Evolutionary conservation across 2,113 vertebrate genomes (phyloP).

Genomic region (Alouatta palliata): DNA sequence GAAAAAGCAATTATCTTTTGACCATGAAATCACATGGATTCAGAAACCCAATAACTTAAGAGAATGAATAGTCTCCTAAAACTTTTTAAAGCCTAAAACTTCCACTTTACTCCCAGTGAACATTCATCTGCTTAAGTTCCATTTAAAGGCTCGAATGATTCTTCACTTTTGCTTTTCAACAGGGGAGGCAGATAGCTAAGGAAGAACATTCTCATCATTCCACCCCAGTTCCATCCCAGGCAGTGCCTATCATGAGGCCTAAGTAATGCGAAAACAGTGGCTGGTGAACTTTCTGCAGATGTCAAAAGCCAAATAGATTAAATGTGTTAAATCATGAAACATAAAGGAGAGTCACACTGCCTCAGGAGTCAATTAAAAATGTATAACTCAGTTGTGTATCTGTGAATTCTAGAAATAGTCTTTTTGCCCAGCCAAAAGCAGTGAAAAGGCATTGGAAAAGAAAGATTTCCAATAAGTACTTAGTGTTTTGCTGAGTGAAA

Average conservation of each 20-base stretch:
- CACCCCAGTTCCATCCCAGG: neutral
- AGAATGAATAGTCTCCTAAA: neutral
- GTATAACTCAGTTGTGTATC: neutral
- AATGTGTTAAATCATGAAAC: slow-evolving; percentile 45
- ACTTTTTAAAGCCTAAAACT: neutral
- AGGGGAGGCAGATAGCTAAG: neutral
- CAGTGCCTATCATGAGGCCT: neutral
- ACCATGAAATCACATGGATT: neutral
- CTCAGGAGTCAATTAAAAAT: slow-evolving; percentile 58
- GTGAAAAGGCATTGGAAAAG: slow-evolving; percentile 35
- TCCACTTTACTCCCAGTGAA: neutral
- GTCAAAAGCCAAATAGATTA: slow-evolving; percentile 51
- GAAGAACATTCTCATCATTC: neutral
- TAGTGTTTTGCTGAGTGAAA: neutral
- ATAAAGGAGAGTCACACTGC: neutral
- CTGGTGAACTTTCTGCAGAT: slow-evolving; percentile 8
- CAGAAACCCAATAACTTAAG: neutral
- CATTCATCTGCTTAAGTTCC: neutral
- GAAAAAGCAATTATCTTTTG: neutral
- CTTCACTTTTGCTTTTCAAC: neutral
- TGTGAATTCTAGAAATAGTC: slow-evolving; percentile 28
- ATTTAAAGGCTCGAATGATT: neutral
- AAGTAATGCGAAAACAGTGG: neutral
- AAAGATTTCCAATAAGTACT: neutral
- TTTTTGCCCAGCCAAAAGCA: neutral